Percentiles rank a stretch among this genome's conserved stretches.
Evolutionary conservation across 2,113 vertebrate genomes (phyloP).

Genomic region (Melanerpes aurifrons): DNA sequence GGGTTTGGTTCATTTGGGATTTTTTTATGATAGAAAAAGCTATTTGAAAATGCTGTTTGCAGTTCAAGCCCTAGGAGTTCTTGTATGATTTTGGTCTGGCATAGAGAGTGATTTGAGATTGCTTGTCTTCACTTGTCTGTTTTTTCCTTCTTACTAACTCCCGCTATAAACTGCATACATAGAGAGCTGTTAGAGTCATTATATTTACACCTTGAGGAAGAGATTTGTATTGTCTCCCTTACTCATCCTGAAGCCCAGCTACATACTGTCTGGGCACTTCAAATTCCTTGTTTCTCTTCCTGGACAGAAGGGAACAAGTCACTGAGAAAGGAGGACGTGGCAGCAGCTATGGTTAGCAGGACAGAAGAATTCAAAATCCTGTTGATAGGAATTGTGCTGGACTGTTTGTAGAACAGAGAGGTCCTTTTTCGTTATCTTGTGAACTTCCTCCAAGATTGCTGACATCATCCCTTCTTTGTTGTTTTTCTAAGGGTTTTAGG

Average conservation of each 20-base stretch:
- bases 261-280: background rate
- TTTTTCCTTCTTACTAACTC: background rate
- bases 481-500: background rate
- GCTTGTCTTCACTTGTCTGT: background rate
- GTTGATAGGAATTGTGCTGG: background rate
- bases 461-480: background rate
- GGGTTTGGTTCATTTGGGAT: background rate
- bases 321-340: background rate
- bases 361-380: background rate
- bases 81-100: background rate
- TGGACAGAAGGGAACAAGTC: background rate
- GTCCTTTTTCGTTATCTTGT: background rate
- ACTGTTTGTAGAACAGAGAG: background rate
- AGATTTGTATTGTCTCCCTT: background rate
- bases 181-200: background rate
- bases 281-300: background rate
- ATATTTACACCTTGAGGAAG: background rate
- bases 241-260: background rate
- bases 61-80: background rate
- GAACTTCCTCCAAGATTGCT: background rate
- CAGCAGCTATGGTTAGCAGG: background rate
- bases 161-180: background rate
- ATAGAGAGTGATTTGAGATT: background rate
- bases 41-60: background rate
- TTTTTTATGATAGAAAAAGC: background rate